Base-by-base conservation (phyloP, 1,140 invertebrate genomes). In the Trichogramma pretiosum region DNA sequence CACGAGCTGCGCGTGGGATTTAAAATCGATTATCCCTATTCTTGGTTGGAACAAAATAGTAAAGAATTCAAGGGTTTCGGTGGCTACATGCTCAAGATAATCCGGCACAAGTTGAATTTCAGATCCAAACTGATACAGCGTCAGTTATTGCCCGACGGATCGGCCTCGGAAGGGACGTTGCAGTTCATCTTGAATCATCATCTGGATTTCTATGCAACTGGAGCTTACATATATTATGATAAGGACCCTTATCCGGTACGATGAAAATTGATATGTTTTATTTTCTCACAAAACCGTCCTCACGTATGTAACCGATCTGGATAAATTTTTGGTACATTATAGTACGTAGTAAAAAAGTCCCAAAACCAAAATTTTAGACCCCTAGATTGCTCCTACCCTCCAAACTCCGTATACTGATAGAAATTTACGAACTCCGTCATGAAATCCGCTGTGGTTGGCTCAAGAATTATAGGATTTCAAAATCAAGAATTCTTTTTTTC, bases 201-300 rank as follows among this genome's bases (percentile, higher is more conserved):
- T 13, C 16, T 48, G 16, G 46, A 48, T 23, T 7, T 9, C 4
- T 26, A 40, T 17, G 46, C 46, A 11, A 40, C 41, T 11, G 30
- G 46, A 22, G 37, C 37, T 17, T 48, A 34, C 7, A 7, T 41
- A 9, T 35, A 40, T 18, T 18, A 35, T 16, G 16, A 37, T 11
- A 11, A 5, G 5, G 5, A 28, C 11, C 24, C 24, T 5, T 11
- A 5, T 5, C 24, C 11, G 5, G 24, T 28, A 5, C 5, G 5
- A n/a, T n/a, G n/a, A n/a, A n/a, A n/a, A n/a, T n/a, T n/a, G n/a
- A n/a, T n/a, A n/a, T n/a, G n/a, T n/a, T n/a, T n/a, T n/a, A n/a
- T n/a, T n/a, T n/a, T n/a, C n/a, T n/a, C n/a, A n/a, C n/a, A n/a
- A n/a, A n/a, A n/a, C n/a, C n/a, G n/a, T n/a, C n/a, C n/a, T n/a